Percentiles rank a stretch among this genome's conserved stretches.
phyloP scores from a whole-genome alignment of 2,888 invertebrate species.

The Eubasilissa splendida region DNA sequence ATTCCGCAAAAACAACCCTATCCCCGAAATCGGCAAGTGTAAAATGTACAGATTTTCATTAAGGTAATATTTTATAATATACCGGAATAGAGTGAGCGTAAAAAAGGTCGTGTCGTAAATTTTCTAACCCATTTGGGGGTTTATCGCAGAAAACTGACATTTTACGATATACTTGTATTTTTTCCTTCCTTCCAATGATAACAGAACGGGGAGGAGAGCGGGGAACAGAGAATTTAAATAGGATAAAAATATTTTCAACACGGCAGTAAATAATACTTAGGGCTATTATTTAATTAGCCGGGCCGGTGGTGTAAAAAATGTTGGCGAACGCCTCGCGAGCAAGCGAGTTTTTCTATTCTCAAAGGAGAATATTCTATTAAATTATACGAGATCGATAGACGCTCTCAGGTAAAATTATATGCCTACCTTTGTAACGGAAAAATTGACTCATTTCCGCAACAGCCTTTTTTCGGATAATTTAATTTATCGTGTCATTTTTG shows the following conservation, averaged over 20 bases:
- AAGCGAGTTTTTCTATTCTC: slow-evolving; percentile 54
- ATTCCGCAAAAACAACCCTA: slow-evolving; percentile 47
- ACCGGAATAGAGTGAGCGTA: slow-evolving; percentile 53
- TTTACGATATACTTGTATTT: slow-evolving; percentile 52
- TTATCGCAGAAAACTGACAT: slow-evolving; percentile 56
- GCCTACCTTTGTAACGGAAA: slow-evolving; percentile 36
- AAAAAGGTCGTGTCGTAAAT: slow-evolving; percentile 56
- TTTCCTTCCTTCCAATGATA: slow-evolving; percentile 41
- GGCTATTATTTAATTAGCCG: slow-evolving; percentile 57
- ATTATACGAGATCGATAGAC: slow-evolving; percentile 56
- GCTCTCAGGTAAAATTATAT: slow-evolving; percentile 49
- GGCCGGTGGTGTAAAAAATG: slow-evolving; percentile 52
- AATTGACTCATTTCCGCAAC: slow-evolving; percentile 19
- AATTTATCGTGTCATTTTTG: slow-evolving; percentile 30
- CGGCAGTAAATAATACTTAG: slow-evolving; percentile 57
- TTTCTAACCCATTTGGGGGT: slow-evolving; percentile 51
- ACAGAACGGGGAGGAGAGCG: neutral
- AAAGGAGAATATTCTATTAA: slow-evolving; percentile 54
- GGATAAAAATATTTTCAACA: slow-evolving; percentile 51
- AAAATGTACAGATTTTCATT: slow-evolving; percentile 59
- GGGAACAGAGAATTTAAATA: slow-evolving; percentile 42
- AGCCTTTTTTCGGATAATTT: slow-evolving; percentile 37
- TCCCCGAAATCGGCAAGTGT: slow-evolving; percentile 53
- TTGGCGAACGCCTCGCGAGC: slow-evolving; percentile 37
- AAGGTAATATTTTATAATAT: slow-evolving; percentile 59